These are phyloP conservation scores for Nothocercus julius DNA, from an alignment of 2,113 vertebrate species.

Conservation along the genomic window DNA sequence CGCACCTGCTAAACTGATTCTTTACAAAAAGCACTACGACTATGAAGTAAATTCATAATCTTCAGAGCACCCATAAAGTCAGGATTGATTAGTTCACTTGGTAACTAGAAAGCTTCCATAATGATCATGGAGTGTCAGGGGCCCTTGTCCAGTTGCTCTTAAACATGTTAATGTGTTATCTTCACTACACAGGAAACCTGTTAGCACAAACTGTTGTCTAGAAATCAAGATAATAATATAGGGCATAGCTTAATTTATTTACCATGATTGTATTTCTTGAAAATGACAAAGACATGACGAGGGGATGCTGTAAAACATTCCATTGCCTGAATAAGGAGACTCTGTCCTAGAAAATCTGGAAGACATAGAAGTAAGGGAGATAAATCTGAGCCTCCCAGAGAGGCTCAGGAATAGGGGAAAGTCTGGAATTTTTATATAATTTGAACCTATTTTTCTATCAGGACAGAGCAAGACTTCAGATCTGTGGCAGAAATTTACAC, in stretches of 20 bases:
- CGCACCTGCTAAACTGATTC: background rate
- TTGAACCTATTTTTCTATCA: background rate
- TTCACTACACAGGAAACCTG: background rate
- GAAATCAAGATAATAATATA: background rate
- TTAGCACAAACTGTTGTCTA: background rate
- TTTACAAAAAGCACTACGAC: background rate
- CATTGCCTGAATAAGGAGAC: background rate
- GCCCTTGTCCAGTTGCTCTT: background rate
- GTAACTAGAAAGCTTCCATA: background rate
- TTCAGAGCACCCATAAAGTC: background rate
- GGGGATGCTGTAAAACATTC: background rate
- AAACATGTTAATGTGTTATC: background rate
- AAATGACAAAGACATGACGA: background rate
- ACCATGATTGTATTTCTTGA: background rate
- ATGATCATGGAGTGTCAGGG: background rate
- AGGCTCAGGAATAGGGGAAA: background rate
- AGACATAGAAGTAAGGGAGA: too few relatives aligned
- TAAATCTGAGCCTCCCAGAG: background rate
- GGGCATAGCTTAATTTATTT: background rate
- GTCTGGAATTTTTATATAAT: background rate
- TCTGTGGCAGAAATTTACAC: background rate
- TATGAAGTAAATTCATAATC: background rate
- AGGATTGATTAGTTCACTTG: background rate
- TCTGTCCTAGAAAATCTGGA: background rate
- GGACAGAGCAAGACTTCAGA: background rate